Base-by-base conservation (phyloP, 2,797 vertebrate genomes). In the Schizopygopsis malacanthus region DNA sequence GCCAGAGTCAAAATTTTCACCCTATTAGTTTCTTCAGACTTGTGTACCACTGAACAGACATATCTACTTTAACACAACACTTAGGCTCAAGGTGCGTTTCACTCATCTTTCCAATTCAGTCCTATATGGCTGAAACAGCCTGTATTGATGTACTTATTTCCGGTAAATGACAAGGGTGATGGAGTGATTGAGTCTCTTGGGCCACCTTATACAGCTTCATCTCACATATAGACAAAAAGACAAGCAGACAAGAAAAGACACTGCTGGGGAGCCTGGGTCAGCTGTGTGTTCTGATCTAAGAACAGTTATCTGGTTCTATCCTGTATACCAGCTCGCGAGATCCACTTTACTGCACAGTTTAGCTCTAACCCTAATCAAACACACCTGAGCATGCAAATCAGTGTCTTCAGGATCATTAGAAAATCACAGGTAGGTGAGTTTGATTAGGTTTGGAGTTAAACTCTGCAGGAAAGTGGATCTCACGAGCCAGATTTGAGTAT, bases 211-310 rank as follows among this genome's bases (percentile, higher is more conserved):
- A 33, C 28, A 70, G 65, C 22, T 72, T 72, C 25, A 63, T 37
- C 80, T 81, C 3, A 50, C 65, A 65, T n/a, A 81, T 4, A 41
- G 15, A 37, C 25, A n/a, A 18, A 39, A 10, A 28, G 9, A 22
- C 18, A 33, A 59, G 71, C 28, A 22, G 72, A 84, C 72, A 82
- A 18, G 43, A 81, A 86, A 88, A 87, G 85, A 86, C 84, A 73
- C 61, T 77, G 90, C 85, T 89, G 87, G 90, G 90, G 86, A 89
- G 88, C 85, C 89, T 88, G 88, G 80, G 79, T 88, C 87, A 87
- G 89, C 84, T 83, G 90, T 85, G 90, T 76, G 85, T 56, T 84
- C 90, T 83, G 86, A 45, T 86, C 45, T 81, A 90, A 85, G 86
- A 92, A 87, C 90, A 88, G 77, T 67, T 86, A 89, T 78, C 18